Conservation (phyloP, 2,888 invertebrate genomes). For the Zaprionus lineosus region DNA sequence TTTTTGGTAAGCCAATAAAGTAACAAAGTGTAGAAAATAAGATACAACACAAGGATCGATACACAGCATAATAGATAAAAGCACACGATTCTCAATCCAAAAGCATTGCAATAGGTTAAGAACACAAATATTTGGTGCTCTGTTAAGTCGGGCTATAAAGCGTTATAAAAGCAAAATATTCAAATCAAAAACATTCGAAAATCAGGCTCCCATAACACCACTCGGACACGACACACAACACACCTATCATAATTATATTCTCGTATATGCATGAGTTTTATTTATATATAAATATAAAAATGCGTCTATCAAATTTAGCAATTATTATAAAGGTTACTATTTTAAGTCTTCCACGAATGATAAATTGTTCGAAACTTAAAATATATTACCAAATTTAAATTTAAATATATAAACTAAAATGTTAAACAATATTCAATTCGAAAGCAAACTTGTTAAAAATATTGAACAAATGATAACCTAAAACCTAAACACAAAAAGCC, state of each 20-base stretch:
- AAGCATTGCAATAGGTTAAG: too few species aligned
- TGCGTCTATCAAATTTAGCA: constrained; percentile 34
- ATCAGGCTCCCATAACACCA: too few species aligned
- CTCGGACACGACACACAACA: constrained; percentile 6
- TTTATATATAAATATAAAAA: constrained; percentile 14
- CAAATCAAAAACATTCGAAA: too few species aligned
- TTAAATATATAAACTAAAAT: too few species aligned
- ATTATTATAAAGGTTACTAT: constrained; percentile 57
- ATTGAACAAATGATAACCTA: constrained; percentile 45
- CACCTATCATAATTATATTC: constrained; percentile 38
- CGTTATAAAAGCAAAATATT: too few species aligned
- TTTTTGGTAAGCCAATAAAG: constrained; percentile 78
- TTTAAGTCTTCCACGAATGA: constrained; percentile 53
- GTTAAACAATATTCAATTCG: too few species aligned
- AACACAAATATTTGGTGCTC: too few species aligned
- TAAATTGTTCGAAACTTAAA: constrained; percentile 26
- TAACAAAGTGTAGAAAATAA: constrained; percentile 40
- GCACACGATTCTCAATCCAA: too few species aligned
- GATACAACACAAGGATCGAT: too few species aligned
- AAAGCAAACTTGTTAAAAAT: constrained; percentile 39
- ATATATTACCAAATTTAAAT: constrained; percentile 26
- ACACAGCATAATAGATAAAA: too few species aligned
- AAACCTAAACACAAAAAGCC: constrained; percentile 54
- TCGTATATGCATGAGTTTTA: constrained; percentile 34
- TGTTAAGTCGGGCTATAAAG: too few species aligned